Evolutionary conservation across 2,113 vertebrate genomes (phyloP).

Genomic region (Cyphomyrus plagiostoma): DNA sequence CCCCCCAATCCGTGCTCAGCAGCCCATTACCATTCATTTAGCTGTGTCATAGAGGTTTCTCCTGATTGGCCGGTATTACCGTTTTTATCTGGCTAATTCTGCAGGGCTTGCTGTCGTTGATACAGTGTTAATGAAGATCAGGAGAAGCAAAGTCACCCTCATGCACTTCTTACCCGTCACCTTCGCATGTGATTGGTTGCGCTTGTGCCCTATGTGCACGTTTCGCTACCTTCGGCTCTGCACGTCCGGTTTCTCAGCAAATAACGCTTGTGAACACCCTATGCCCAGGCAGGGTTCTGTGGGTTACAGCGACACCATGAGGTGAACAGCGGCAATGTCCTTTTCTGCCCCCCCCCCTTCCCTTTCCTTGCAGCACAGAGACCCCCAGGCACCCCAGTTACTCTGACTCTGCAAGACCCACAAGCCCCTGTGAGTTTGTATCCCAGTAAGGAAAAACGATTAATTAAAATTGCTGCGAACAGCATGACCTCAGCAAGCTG

Average conservation of each 20-base stretch:
- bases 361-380: neutral
- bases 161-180: conserved; percentile 33
- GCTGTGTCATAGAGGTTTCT: neutral
- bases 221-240: neutral
- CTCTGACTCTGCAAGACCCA: neutral
- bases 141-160: conserved; percentile 65
- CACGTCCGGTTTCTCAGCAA: neutral
- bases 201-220: neutral
- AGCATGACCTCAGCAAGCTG: neutral
- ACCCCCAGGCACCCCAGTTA: neutral
- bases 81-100: conserved; percentile 8
- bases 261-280: neutral
- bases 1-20: neutral
- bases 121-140: conserved; percentile 18
- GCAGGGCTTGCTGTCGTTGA: neutral
- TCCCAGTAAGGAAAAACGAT: neutral
- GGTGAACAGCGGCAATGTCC: neutral
- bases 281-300: neutral
- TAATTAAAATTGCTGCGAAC: neutral
- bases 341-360: neutral
- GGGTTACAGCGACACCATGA: neutral
- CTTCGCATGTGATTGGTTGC: neutral
- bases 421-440: neutral
- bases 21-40: neutral
- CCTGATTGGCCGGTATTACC: neutral